Conservation (phyloP, 2,113 vertebrate genomes). For the Macaca mulatta region DNA sequence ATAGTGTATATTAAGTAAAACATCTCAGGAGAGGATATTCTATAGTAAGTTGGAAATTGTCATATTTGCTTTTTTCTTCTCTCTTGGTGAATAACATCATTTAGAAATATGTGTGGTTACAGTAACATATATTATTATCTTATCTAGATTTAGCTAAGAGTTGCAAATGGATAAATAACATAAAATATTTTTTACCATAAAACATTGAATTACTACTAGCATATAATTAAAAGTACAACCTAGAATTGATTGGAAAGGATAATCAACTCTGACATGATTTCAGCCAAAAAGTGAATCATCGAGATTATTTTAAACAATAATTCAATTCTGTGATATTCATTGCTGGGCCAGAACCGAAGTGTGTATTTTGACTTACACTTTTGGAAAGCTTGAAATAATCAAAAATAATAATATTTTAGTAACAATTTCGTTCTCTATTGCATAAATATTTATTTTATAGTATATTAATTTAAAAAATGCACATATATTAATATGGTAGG, state of each 20-base stretch:
- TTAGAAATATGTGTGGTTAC: background rate
- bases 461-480: background rate
- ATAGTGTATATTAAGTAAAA: background rate
- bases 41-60: background rate
- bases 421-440: background rate
- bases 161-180: background rate
- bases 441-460: background rate
- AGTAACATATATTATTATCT: background rate
- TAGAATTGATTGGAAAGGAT: background rate
- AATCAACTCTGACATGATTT: background rate
- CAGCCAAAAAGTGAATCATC: background rate
- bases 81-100: background rate
- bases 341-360: background rate
- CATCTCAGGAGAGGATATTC: background rate
- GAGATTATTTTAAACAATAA: background rate
- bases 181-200: background rate
- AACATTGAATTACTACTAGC: background rate
- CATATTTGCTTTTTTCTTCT: background rate
- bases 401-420: background rate
- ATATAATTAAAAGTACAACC: background rate
- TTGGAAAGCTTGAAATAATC: background rate
- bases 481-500: background rate
- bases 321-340: background rate
- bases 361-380: background rate
- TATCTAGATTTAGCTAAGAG: background rate